These are phyloP conservation scores for Chaenogobius annularis DNA, from an alignment of 2,113 vertebrate species.

Conservation along the genomic window DNA sequence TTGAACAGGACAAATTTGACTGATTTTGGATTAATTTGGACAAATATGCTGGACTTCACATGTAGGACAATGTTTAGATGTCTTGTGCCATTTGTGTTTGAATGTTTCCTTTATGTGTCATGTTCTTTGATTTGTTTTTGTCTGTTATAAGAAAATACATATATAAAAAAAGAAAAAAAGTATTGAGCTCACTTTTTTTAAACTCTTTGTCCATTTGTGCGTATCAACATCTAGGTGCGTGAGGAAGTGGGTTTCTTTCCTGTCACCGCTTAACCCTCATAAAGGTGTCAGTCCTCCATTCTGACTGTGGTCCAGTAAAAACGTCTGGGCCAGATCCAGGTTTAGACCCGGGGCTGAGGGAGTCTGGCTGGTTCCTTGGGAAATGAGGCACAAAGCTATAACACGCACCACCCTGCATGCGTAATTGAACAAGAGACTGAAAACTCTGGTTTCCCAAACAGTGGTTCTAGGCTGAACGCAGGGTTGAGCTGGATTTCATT, in stretches of 20 bases:
- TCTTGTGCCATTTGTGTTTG: no score
- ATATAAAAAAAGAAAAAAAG: no score
- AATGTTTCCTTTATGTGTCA: not conserved
- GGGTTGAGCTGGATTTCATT: not conserved
- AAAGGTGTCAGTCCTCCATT: conserved; percentile 56
- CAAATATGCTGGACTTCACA: no score
- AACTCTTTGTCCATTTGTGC: not conserved
- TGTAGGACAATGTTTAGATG: no score
- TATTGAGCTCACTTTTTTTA: not conserved
- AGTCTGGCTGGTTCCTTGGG: conserved; percentile 49
- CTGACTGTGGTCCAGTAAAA: conserved; percentile 31
- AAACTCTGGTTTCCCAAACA: not conserved
- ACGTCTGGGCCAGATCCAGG: conserved; percentile 6
- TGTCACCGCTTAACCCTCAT: conserved; percentile 35
- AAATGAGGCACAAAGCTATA: conserved; percentile 64
- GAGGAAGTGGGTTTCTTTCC: conserved; percentile 33
- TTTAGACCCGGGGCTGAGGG: conserved; percentile 21
- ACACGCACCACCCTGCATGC: conserved; percentile 43
- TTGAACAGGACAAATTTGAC: no score
- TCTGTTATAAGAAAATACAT: no score
- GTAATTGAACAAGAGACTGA: conserved; percentile 36
- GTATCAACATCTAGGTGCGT: conserved; percentile 7
- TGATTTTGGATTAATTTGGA: no score
- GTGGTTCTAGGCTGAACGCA: not conserved
- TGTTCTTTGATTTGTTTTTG: not conserved